A percentile compares a stretch with the other conserved stretches of the same genome.
Conservation (phyloP, 2,888 invertebrate species). For the Cryptosula pallasiana region DNA sequence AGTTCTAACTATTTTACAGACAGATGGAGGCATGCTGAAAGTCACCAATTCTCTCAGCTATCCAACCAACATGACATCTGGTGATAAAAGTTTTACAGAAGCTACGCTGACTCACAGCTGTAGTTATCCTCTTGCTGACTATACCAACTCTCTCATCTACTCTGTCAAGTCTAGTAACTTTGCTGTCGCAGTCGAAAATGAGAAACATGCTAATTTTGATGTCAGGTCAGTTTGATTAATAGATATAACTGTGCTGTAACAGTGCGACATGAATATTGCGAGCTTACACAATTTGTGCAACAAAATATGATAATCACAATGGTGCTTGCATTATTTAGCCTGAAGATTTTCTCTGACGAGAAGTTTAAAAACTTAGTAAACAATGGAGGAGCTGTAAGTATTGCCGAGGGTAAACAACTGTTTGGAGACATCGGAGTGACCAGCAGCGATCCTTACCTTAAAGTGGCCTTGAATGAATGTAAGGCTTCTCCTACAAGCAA, state of each 20-base stretch:
- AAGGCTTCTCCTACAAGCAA: constrained; percentile 1
- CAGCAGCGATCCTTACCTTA: constrained; percentile 1
- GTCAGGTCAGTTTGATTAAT: constrained; percentile 12
- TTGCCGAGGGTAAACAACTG: not conserved
- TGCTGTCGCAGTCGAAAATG: not conserved
- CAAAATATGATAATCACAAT: too few species aligned
- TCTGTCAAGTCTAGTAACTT: not conserved
- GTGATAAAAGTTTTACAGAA: not conserved
- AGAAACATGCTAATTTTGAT: constrained; percentile 3
- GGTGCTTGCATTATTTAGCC: too few species aligned
- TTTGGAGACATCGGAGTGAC: constrained; percentile 13
- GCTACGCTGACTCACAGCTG: constrained; percentile 10
- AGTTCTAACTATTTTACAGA: too few species aligned
- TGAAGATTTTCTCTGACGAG: constrained; percentile 8
- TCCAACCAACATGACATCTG: not conserved
- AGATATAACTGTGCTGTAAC: too few species aligned
- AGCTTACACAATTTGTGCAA: too few species aligned
- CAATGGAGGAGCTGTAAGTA: constrained; percentile 4
- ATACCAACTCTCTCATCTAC: not conserved
- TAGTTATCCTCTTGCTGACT: not conserved
- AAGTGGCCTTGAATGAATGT: constrained; percentile 11
- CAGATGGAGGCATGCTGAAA: not conserved
- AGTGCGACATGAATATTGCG: too few species aligned
- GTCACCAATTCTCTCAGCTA: constrained; percentile 3
- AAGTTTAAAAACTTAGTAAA: not conserved